A percentile compares a stretch with the other conserved stretches of the same genome.
Evolutionary conservation across 2,113 vertebrate genomes (phyloP).

Genomic region (Haemorhous mexicanus): DNA sequence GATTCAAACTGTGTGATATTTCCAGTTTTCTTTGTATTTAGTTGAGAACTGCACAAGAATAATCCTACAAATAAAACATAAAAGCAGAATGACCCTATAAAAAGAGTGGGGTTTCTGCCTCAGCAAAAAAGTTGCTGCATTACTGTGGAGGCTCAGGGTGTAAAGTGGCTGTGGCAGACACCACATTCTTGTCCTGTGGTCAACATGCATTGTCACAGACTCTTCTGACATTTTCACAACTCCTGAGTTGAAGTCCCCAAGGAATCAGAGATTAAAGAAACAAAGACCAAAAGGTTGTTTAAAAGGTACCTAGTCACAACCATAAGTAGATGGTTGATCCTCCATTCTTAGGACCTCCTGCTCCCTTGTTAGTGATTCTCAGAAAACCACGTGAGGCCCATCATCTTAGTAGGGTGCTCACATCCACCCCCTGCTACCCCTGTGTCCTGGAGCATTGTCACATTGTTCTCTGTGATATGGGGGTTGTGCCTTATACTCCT

Average conservation of each 20-base stretch:
- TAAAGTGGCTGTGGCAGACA: background rate
- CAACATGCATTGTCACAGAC: background rate
- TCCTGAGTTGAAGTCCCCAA: background rate
- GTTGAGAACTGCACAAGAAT: background rate
- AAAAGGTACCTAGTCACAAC: background rate
- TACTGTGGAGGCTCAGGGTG: background rate
- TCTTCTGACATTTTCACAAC: background rate
- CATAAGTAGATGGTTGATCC: background rate
- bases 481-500: background rate
- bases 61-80: background rate
- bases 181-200: background rate
- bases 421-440: background rate
- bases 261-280: background rate
- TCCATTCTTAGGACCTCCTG: background rate
- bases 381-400: background rate
- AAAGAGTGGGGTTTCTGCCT: background rate
- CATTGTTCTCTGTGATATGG: background rate
- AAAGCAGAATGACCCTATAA: background rate
- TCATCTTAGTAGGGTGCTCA: background rate
- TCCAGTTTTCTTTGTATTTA: conserved; percentile 11
- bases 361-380: background rate
- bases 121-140: background rate
- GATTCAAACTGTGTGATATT: background rate
- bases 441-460: background rate
- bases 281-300: background rate